Percentiles rank a stretch among this genome's conserved stretches.
phyloP scores from a whole-genome alignment of 2,113 vertebrate genomes.

The Chamaea fasciata region DNA sequence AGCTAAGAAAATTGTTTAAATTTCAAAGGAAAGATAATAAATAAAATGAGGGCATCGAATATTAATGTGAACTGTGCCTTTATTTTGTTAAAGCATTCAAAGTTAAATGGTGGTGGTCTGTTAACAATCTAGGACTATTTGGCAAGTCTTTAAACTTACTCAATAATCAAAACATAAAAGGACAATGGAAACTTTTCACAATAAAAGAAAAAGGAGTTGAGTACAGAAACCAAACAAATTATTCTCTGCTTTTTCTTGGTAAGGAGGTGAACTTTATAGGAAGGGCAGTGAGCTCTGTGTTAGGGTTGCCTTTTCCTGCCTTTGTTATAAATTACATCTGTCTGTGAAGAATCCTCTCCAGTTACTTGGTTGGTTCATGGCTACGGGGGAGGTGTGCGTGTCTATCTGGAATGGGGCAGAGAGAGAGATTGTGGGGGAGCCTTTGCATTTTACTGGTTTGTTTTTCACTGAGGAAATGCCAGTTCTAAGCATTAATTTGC shows the following conservation, averaged over 20 bases:
- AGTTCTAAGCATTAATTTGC: neutral
- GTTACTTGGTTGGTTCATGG: neutral
- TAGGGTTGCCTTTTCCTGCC: conserved; percentile 50
- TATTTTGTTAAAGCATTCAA: conserved; percentile 47
- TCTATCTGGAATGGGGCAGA: neutral
- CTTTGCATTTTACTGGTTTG: neutral
- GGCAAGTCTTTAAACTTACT: conserved; percentile 54
- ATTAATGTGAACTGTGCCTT: conserved; percentile 35
- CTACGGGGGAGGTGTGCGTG: neutral
- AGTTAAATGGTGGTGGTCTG: conserved; percentile 61
- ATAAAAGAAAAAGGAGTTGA: conserved; percentile 52
- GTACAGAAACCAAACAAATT: conserved; percentile 51
- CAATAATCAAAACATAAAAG: conserved; percentile 66
- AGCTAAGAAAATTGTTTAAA: conserved; percentile 51
- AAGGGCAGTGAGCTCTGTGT: conserved; percentile 52
- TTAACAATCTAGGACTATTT: conserved; percentile 61
- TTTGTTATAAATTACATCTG: conserved; percentile 58
- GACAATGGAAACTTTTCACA: conserved; percentile 66
- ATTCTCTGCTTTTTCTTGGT: conserved; percentile 47
- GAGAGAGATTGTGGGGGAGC: neutral
- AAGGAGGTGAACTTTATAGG: conserved; percentile 55
- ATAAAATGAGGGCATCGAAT: conserved; percentile 38
- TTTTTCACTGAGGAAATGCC: neutral
- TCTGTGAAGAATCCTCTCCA: conserved; percentile 43
- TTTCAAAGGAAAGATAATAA: conserved; percentile 58